Evolutionary conservation across 2,888 invertebrate genomes (phyloP).

Genomic region (Trissolcus brochymenae): DNA sequence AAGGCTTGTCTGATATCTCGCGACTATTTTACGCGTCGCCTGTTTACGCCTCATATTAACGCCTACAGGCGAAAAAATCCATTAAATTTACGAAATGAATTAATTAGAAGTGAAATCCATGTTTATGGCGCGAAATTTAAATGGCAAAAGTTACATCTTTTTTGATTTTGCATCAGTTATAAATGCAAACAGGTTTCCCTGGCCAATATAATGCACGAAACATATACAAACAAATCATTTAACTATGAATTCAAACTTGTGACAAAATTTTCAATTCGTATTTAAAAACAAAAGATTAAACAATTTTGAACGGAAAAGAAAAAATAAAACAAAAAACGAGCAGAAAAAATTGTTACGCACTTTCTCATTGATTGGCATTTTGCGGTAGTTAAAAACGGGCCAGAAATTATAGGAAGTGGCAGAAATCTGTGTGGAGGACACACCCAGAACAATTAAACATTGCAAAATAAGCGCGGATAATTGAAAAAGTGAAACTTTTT

Average conservation of each 20-base stretch:
- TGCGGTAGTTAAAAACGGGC: not conserved
- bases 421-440: slow-evolving; percentile 20
- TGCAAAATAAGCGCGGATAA: slow-evolving; percentile 24
- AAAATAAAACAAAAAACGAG: not conserved
- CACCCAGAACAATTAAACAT: slow-evolving; percentile 38
- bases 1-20: slow-evolving; percentile 7
- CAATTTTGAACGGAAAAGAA: too few relatives aligned
- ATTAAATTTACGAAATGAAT: slow-evolving; percentile 39
- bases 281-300: too few relatives aligned
- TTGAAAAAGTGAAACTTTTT: slow-evolving; percentile 30
- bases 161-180: slow-evolving; percentile 12
- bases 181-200: slow-evolving; percentile 20
- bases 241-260: too few relatives aligned
- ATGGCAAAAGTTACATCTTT: slow-evolving; percentile 11
- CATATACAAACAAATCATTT: too few relatives aligned
- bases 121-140: slow-evolving; percentile 43
- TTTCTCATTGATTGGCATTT: not conserved
- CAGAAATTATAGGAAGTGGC: slow-evolving; percentile 16
- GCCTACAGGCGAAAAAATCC: slow-evolving; percentile 11
- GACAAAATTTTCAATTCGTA: too few relatives aligned
- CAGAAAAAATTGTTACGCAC: not conserved
- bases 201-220: too few relatives aligned
- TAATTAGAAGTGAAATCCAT: slow-evolving; percentile 39
- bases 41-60: slow-evolving; percentile 20
- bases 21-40: slow-evolving; percentile 22